Evolutionary conservation across 2,888 invertebrate species (phyloP).

Genomic region (Cephus pulcher): DNA sequence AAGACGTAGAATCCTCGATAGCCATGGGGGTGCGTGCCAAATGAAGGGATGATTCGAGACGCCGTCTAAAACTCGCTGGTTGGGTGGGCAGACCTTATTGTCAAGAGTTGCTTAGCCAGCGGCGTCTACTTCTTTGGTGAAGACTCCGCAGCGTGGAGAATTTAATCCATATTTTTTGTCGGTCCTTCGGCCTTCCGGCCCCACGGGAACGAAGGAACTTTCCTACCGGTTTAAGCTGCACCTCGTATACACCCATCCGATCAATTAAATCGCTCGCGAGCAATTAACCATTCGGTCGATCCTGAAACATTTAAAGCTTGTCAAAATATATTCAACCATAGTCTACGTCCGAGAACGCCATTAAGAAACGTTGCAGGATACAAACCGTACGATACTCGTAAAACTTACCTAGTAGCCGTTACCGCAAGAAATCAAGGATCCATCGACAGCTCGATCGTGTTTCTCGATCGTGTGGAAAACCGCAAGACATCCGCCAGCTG

Average conservation of each 20-base stretch:
- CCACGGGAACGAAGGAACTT: neutral
- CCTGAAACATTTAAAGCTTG: neutral
- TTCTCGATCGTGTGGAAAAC: neutral
- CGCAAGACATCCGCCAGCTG: neutral
- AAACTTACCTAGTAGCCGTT: neutral
- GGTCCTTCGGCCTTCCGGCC: neutral
- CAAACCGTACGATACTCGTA: neutral
- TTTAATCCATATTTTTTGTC: neutral
- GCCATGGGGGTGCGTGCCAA: conserved; percentile 15
- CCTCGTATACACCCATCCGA: neutral
- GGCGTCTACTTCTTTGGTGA: neutral
- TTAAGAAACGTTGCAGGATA: neutral
- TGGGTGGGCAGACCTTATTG: neutral
- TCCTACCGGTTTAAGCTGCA: neutral
- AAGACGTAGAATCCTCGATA: neutral
- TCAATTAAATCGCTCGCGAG: neutral
- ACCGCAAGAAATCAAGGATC: neutral
- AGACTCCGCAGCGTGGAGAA: neutral
- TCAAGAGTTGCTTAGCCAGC: neutral
- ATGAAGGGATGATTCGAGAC: conserved; percentile 15
- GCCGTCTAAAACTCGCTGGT: neutral
- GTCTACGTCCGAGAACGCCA: neutral
- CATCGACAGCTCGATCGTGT: neutral
- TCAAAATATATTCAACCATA: neutral
- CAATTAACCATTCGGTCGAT: neutral